Evolutionary conservation across 2,888 invertebrate species (phyloP).

Genomic region (Ormyrus thymus): DNA sequence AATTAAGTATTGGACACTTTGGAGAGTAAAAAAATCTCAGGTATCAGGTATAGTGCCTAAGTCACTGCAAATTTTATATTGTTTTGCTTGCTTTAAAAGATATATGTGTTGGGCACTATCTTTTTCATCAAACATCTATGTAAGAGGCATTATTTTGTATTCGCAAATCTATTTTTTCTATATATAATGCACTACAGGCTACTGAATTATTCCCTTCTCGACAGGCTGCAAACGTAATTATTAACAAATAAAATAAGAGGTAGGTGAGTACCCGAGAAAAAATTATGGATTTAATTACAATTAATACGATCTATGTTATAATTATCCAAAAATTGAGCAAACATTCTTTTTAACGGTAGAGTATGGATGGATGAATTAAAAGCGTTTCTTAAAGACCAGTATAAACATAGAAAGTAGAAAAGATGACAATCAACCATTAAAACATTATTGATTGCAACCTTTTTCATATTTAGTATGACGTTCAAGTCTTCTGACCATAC

Average conservation of each 20-base stretch:
- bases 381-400: no score
- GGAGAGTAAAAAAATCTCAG: slow-evolving; percentile 53
- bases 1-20: slow-evolving; percentile 57
- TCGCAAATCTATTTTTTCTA: slow-evolving; percentile 17
- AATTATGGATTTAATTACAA: slow-evolving; percentile 9
- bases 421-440: no score
- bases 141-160: slow-evolving; percentile 32
- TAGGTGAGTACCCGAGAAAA: slow-evolving; percentile 57
- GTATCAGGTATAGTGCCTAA: slow-evolving; percentile 48
- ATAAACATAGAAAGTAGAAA: no score
- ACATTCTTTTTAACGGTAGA: no score
- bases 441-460: no score
- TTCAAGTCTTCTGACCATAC: neutral
- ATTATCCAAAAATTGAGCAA: no score
- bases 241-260: slow-evolving; percentile 57
- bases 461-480: no score
- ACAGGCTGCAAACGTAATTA: slow-evolving; percentile 65
- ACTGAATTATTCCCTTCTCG: slow-evolving; percentile 62
- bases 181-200: slow-evolving; percentile 11
- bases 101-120: slow-evolving; percentile 32
- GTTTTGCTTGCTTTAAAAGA: neutral
- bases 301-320: neutral
- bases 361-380: no score
- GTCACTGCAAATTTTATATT: slow-evolving; percentile 12
- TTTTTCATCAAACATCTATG: slow-evolving; percentile 38